Evolutionary conservation across 2,888 invertebrate genomes (phyloP), one percentile per base, ranked within the genome.

Genomic region (Dione vanillae): DNA sequence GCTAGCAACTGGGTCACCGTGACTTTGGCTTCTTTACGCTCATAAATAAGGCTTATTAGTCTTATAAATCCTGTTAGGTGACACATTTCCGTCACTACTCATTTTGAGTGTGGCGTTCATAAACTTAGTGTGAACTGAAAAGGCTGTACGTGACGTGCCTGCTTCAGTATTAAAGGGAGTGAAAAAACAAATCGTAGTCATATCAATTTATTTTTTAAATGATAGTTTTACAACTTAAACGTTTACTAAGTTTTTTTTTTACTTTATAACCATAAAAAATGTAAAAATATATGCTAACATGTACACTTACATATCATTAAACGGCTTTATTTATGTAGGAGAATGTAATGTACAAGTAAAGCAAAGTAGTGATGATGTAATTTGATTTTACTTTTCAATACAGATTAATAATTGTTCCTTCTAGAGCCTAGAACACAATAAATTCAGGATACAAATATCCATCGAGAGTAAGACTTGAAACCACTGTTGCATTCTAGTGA

Each of bases 1-100:
- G 35, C 67, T 67, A 64, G 71, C 71, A 75, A 74, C 69, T 74
- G 78, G 78, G 75, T 75, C 76, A 71, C 61, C 47, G 62, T 64
- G 71, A 51, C 58, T 71, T 65, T 59, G 71, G 68, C 59, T 71
- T 71, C 68, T 65, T 69, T 64, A 69, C 52, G 65, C 64, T 59
- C 65, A 65, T 58, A 68, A 65, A 67, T 71, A 68, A 71, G 49
- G 68, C 68, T 65, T 71, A 71, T 71, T 68, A 71, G 51, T 59
- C 59, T 43, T 47, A 51, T 71, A 68, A 71, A 68, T 68, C 65
- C 68, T 65, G 65, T 71, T 65, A 71, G 62, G 51, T 49, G 65
- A 65, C 68, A 68, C 52, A 37, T 68, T 68, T 59, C 40, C 68
- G 68, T 65, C 51, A 59, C 59, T 59, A 59, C 59, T 71, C 64